Evolutionary conservation across 2,888 invertebrate genomes (phyloP).

Genomic region (Euzophera pinguis): DNA sequence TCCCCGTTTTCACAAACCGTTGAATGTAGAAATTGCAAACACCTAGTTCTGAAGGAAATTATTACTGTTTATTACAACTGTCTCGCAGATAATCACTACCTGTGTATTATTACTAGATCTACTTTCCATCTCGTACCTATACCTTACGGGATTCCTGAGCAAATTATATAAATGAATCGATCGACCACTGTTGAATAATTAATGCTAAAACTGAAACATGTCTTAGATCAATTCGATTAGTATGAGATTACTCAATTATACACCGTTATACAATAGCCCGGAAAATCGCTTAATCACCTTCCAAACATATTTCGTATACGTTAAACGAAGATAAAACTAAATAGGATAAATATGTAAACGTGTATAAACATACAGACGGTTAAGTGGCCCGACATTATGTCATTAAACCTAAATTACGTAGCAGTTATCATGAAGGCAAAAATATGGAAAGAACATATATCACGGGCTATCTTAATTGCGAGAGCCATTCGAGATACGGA

Average conservation of each 20-base stretch:
- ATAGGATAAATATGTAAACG: neutral
- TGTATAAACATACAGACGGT: neutral
- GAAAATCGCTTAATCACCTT: slow-evolving; percentile 3
- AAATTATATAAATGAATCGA: slow-evolving; percentile 20
- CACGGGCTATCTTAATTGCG: slow-evolving; percentile 20
- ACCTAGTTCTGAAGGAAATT: slow-evolving; percentile 53
- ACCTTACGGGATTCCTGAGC: slow-evolving; percentile 23
- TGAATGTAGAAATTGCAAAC: slow-evolving; percentile 41
- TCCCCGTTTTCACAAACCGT: slow-evolving; percentile 36
- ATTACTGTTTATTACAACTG: slow-evolving; percentile 44
- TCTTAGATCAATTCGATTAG: neutral
- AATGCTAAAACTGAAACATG: slow-evolving; percentile 7
- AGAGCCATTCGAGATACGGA: slow-evolving; percentile 17
- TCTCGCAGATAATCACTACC: slow-evolving; percentile 36
- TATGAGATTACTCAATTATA: slow-evolving; percentile 1
- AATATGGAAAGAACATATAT: slow-evolving; percentile 7
- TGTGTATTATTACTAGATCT: slow-evolving; percentile 39
- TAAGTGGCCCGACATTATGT: neutral
- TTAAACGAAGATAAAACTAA: neutral
- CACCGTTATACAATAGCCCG: slow-evolving; percentile 8
- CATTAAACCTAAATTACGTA: slow-evolving; percentile 7
- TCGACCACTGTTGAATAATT: slow-evolving; percentile 4
- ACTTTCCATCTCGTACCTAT: slow-evolving; percentile 42
- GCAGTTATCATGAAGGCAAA: slow-evolving; percentile 8
- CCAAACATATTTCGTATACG: neutral